These are phyloP conservation scores for Heteractis magnifica DNA, from an alignment of 92 coral and sea anemone species.

Conservation along the genomic window DNA sequence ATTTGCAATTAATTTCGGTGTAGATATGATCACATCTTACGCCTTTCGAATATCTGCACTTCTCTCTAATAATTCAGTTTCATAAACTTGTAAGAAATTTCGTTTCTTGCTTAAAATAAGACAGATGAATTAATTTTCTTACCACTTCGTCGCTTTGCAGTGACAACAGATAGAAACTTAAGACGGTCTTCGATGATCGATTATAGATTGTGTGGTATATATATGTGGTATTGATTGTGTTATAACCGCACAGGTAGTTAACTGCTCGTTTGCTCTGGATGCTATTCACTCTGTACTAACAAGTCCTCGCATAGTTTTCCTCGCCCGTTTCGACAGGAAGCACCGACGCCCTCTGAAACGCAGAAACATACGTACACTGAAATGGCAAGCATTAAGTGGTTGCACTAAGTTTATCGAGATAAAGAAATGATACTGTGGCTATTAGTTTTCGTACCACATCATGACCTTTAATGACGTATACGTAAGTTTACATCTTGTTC, in stretches of 20 bases:
- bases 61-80: no score
- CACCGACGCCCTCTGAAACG: background rate
- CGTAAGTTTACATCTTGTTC: background rate
- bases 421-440: background rate
- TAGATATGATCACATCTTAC: no score
- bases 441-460: background rate
- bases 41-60: no score
- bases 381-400: background rate
- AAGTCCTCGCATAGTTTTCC: background rate
- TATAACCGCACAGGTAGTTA: background rate
- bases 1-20: no score
- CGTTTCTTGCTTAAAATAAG: background rate
- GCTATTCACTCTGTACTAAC: background rate
- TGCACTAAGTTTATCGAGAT: background rate
- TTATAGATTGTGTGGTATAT: background rate
- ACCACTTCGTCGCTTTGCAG: background rate
- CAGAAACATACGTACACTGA: background rate
- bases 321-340: background rate
- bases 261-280: background rate
- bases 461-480: conserved; percentile 3
- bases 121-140: background rate
- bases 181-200: background rate
- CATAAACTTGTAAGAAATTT: background rate
- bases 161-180: background rate
- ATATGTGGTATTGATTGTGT: no score